Evolutionary conservation across 2,797 vertebrate genomes (phyloP).

Genomic region (Acrossocheilus fasciatus): DNA sequence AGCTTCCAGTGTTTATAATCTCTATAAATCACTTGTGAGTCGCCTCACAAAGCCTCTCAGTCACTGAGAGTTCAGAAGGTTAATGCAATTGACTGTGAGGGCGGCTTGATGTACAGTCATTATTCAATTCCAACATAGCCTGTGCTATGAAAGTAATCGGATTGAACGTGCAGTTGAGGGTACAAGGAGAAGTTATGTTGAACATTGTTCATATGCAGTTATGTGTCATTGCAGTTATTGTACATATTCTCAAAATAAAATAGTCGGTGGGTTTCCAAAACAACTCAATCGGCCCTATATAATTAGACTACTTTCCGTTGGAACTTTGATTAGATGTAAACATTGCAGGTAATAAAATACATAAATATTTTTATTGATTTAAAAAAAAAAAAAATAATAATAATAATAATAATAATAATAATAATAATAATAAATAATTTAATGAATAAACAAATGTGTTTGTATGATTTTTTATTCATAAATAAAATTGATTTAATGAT

Average conservation of each 20-base stretch:
- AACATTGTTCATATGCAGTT: background rate
- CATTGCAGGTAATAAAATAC: background rate
- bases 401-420: background rate
- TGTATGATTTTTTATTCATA: background rate
- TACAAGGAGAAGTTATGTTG: background rate
- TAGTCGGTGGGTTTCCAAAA: background rate
- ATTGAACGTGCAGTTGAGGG: background rate
- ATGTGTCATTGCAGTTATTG: background rate
- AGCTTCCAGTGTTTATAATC: slow-evolving; percentile 16
- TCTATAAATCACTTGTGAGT: slow-evolving; percentile 25
- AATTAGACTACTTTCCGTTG: background rate
- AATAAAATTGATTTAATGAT: background rate
- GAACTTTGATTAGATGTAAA: background rate
- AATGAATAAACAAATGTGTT: background rate
- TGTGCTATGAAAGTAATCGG: background rate
- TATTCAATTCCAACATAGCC: background rate
- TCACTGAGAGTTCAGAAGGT: slow-evolving; percentile 23
- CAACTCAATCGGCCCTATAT: background rate
- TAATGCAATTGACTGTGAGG: slow-evolving; percentile 19
- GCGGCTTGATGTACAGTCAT: slow-evolving; percentile 1
- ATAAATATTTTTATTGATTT: background rate
- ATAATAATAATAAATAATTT: background rate
- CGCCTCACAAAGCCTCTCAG: slow-evolving; percentile 12
- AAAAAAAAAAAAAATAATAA: too few species aligned
- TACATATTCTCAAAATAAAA: background rate